Evolutionary conservation across 2,888 invertebrate genomes (phyloP).

Genomic region (Dugesia japonica): DNA sequence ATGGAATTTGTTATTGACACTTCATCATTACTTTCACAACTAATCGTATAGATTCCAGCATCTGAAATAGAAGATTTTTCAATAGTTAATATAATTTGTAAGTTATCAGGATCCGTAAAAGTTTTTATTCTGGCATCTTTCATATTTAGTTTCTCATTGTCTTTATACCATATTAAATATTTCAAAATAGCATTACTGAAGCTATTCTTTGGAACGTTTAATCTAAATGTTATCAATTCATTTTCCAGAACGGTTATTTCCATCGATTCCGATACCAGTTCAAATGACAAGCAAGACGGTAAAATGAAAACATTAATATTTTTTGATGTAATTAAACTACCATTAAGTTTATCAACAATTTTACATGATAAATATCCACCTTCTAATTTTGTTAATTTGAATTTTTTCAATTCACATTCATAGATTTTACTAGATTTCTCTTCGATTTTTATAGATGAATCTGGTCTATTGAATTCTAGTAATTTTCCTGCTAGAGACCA

Average conservation of each 20-base stretch:
- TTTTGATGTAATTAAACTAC: background rate
- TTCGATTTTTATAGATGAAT: background rate
- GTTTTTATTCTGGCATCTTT: background rate
- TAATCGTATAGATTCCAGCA: background rate
- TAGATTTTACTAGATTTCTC: background rate
- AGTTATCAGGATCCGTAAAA: background rate
- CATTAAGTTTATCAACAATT: background rate
- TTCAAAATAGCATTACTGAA: background rate
- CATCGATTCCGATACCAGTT: background rate
- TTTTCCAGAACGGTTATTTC: background rate
- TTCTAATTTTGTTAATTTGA: background rate
- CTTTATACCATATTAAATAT: slow-evolving; percentile 3
- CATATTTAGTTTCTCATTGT: background rate
- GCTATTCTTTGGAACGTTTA: background rate
- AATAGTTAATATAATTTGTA: background rate
- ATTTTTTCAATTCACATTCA: background rate
- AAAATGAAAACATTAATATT: background rate
- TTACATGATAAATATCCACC: background rate
- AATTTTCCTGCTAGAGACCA: background rate
- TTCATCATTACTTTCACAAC: background rate
- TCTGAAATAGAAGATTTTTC: background rate
- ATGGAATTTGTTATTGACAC: background rate
- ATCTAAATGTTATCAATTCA: background rate
- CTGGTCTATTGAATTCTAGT: background rate
- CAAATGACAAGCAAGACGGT: background rate